These are phyloP conservation scores for Tauraco erythrolophus DNA, from an alignment of 2,113 vertebrate species.

Conservation along the genomic window DNA sequence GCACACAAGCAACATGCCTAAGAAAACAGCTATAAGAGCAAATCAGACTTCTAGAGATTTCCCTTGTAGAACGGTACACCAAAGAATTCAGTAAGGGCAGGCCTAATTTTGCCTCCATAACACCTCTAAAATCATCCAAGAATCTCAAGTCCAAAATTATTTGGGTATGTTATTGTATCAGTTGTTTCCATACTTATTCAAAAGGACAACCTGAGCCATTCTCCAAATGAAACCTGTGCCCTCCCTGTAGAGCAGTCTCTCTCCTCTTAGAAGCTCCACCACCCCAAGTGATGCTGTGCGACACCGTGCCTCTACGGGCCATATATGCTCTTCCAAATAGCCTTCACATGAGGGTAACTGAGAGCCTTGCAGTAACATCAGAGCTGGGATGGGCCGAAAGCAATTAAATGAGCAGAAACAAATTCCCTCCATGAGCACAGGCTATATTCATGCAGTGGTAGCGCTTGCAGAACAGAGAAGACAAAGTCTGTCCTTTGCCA, in stretches of 20 bases:
- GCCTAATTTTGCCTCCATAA: background rate
- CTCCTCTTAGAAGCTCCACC: background rate
- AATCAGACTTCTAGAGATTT: background rate
- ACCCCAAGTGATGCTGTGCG: rapidly evolving
- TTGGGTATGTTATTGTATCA: background rate
- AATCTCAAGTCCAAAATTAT: background rate
- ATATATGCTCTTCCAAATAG: background rate
- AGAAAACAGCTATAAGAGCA: background rate
- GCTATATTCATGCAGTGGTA: background rate
- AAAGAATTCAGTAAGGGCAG: background rate
- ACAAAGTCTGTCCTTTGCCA: background rate
- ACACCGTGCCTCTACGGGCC: background rate
- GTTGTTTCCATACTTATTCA: background rate
- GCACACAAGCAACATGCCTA: background rate
- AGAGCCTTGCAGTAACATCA: background rate
- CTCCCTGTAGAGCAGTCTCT: background rate
- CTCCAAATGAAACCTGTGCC: background rate
- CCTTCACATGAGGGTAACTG: background rate
- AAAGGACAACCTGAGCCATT: background rate
- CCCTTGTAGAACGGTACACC: background rate
- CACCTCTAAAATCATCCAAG: background rate
- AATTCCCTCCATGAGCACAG: background rate
- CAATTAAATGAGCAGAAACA: background rate
- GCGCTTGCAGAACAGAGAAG: background rate
- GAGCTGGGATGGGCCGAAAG: background rate